Evolutionary conservation across 2,888 invertebrate species (phyloP).

Genomic region (Chaetogeoica ovagalla): DNA sequence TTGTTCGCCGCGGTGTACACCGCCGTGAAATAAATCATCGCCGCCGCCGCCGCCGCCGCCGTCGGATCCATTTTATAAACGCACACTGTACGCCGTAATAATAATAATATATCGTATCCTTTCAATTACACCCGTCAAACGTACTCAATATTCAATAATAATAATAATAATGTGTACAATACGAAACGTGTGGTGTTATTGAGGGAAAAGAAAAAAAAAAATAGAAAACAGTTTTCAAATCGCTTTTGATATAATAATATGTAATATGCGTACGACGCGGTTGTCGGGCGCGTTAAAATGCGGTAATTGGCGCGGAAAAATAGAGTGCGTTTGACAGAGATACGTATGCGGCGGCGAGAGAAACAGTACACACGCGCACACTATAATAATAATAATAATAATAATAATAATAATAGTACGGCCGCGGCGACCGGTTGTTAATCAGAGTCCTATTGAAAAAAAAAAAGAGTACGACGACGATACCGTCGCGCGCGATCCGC

Average conservation of each 20-base stretch:
- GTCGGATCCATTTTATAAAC: no score
- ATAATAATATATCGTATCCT: not conserved
- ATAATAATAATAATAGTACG: not conserved
- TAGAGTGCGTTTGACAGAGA: not conserved
- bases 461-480: conserved; percentile 6
- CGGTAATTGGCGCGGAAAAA: conserved; percentile 43
- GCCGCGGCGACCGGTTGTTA: conserved; percentile 46
- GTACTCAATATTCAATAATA: not conserved
- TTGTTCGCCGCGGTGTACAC: conserved; percentile 12
- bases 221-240: no score
- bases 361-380: no score
- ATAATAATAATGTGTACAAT: not conserved
- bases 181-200: not conserved
- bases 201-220: no score
- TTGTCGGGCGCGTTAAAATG: conserved; percentile 10
- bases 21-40: conserved; percentile 41
- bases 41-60: not conserved
- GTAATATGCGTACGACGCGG: no score
- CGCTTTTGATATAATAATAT: no score
- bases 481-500: not conserved
- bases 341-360: not conserved
- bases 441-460: conserved; percentile 52
- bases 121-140: conserved; percentile 43
- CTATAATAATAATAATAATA: no score
- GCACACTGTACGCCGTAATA: not conserved